phyloP scores from a whole-genome alignment of 2,888 invertebrate species.

The Morinoia aosen region DNA sequence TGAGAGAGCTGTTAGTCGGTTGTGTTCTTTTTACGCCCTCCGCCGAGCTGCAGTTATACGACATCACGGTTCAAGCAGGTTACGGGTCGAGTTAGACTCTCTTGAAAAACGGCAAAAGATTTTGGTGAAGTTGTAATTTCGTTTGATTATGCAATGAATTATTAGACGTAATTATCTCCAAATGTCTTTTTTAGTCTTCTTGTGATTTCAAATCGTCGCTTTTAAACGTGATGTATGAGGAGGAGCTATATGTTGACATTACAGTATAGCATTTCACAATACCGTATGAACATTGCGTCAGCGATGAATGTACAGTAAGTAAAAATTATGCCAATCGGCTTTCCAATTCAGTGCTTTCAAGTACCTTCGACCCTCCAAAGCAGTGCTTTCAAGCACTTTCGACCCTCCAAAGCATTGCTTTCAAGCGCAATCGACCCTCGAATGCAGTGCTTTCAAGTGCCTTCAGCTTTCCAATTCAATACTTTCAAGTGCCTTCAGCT shows the following conservation, averaged over 20 bases:
- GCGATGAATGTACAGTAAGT: too few relatives aligned
- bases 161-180: not conserved
- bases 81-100: not conserved
- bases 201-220: not conserved
- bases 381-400: not conserved
- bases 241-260: too few relatives aligned
- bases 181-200: not conserved
- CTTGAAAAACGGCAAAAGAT: not conserved
- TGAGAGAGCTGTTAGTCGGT: not conserved
- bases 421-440: not conserved
- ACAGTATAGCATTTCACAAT: too few relatives aligned
- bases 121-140: not conserved
- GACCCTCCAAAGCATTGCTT: not conserved
- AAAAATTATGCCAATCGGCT: not conserved
- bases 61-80: not conserved
- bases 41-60: not conserved
- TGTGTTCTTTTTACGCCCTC: not conserved
- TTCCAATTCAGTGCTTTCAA: not conserved
- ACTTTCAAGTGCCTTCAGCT: not conserved
- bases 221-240: not conserved
- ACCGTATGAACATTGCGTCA: too few relatives aligned
- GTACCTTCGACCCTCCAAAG: not conserved
- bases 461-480: not conserved
- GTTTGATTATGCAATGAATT: not conserved
- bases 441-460: not conserved